Conservation (phyloP, 2,797 vertebrate genomes). For the Coccyzus lansbergi region DNA sequence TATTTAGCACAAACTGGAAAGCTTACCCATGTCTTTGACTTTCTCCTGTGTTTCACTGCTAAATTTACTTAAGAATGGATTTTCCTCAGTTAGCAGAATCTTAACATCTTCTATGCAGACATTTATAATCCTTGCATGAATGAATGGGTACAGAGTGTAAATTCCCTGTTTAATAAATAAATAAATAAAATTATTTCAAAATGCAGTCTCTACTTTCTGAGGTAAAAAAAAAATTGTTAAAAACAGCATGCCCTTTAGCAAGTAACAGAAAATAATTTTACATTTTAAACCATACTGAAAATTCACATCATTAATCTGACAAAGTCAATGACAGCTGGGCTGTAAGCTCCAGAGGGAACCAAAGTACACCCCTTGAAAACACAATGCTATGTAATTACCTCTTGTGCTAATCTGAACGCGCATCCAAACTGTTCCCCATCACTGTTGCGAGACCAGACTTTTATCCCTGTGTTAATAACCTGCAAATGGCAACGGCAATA, state of each 20-base stretch:
- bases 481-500: constrained; percentile 53
- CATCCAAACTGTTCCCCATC: constrained; percentile 95
- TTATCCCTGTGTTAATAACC: constrained; percentile 98
- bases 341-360: background rate
- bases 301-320: background rate
- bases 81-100: constrained; percentile 95
- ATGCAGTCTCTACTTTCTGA: background rate
- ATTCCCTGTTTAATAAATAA: constrained; percentile 84
- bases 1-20: background rate
- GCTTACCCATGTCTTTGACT: constrained; percentile 89
- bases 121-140: constrained; percentile 89
- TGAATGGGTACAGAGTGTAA: constrained; percentile 94
- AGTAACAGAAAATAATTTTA: background rate
- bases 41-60: constrained; percentile 86
- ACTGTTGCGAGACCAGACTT: constrained; percentile 95
- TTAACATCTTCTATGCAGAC: constrained; percentile 93
- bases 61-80: constrained; percentile 94
- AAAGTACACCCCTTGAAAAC: background rate
- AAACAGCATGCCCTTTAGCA: background rate
- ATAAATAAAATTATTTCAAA: constrained; percentile 29
- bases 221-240: background rate
- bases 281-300: background rate
- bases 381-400: constrained; percentile 80
- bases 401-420: constrained; percentile 95
- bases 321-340: background rate